Evolutionary conservation across 1,140 invertebrate genomes (phyloP).

Genomic region (Tenebrio molitor): DNA sequence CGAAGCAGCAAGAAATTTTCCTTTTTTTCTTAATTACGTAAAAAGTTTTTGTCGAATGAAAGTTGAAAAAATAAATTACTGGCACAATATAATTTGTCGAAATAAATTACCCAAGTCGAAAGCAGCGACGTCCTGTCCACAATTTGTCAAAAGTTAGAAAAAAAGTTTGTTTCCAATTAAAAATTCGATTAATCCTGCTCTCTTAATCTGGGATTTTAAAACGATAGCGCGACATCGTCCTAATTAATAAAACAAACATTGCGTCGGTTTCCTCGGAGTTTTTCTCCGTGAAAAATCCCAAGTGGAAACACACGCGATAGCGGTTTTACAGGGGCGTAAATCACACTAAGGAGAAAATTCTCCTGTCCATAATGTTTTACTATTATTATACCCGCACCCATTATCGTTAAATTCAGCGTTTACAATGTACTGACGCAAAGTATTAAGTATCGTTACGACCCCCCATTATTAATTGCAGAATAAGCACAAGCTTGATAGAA

Average conservation of each 20-base stretch:
- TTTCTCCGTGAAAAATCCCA: neutral
- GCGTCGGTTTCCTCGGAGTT: neutral
- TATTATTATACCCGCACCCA: constrained; percentile 21
- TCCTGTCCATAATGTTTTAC: constrained; percentile 34
- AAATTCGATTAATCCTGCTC: constrained; percentile 16
- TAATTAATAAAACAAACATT: constrained; percentile 18
- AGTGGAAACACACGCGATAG: constrained; percentile 31
- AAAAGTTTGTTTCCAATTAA: constrained; percentile 26
- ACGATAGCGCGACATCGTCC: neutral
- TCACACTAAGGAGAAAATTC: constrained; percentile 15
- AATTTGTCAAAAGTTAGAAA: neutral
- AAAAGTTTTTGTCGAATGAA: too few relatives aligned
- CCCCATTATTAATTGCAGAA: neutral
- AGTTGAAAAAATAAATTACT: too few relatives aligned
- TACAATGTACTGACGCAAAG: neutral
- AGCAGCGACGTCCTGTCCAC: too few relatives aligned
- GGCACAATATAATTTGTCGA: too few relatives aligned
- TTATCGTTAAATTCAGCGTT: constrained; percentile 15
- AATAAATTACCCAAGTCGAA: too few relatives aligned
- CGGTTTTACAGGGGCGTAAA: constrained; percentile 1
- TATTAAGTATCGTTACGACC: neutral
- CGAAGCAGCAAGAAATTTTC: too few relatives aligned
- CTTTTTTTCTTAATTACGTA: too few relatives aligned
- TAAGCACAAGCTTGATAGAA: neutral
- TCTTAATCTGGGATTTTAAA: neutral